Evolutionary conservation across 1,140 invertebrate species (phyloP).

Genomic region (Aphelenchoides fujianensis): DNA sequence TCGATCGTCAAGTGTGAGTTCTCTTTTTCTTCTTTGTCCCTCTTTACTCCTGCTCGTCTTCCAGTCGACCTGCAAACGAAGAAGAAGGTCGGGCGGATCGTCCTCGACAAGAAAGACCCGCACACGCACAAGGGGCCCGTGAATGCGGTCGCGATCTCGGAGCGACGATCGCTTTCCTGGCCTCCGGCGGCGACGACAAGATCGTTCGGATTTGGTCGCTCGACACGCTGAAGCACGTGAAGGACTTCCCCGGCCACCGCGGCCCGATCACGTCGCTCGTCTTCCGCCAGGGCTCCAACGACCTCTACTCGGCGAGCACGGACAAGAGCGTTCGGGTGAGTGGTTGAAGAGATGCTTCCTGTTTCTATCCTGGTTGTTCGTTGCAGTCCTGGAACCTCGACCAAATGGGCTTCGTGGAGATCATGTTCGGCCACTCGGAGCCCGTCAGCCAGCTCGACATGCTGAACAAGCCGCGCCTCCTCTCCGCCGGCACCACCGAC

Average conservation of each 20-base stretch:
- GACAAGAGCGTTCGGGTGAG: constrained; percentile 22
- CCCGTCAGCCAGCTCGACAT: constrained; percentile 40
- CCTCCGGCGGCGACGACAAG: constrained; percentile 35
- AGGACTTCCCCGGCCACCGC: constrained; percentile 36
- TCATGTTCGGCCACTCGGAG: constrained; percentile 35
- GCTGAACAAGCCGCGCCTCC: constrained; percentile 34
- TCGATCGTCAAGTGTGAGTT: constrained; percentile 45
- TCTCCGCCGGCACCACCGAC: constrained; percentile 28
- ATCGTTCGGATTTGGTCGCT: constrained; percentile 36
- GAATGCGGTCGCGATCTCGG: constrained; percentile 36
- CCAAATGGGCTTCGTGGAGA: constrained; percentile 47
- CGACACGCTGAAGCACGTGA: constrained; percentile 29
- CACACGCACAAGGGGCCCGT: constrained; percentile 24
- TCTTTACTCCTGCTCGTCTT: constrained; percentile 14
- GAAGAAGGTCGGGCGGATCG: constrained; percentile 22
- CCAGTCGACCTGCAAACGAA: constrained; percentile 35
- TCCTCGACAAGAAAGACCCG: constrained; percentile 16
- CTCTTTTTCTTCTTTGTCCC: background rate
- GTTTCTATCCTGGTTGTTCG: constrained; percentile 18
- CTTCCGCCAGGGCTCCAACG: constrained; percentile 30
- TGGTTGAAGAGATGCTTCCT: no score
- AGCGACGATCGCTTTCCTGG: constrained; percentile 40
- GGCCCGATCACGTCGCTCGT: constrained; percentile 35
- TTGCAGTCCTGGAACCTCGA: constrained; percentile 48
- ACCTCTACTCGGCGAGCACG: constrained; percentile 44